Evolutionary conservation across 1,140 invertebrate genomes (phyloP).

Genomic region (Mycetomoellerius zeteki): DNA sequence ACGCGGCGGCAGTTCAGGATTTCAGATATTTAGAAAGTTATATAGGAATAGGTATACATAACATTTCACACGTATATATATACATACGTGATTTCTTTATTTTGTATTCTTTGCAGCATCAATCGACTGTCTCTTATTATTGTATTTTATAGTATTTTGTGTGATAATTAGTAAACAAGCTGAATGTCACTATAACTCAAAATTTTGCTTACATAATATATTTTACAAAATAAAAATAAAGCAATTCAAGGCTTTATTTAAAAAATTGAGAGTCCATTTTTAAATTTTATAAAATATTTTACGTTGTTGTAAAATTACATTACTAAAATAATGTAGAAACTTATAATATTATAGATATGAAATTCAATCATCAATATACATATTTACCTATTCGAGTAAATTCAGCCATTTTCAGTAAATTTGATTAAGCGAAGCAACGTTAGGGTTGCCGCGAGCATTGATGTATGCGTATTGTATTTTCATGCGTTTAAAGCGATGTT

Average conservation of each 20-base stretch:
- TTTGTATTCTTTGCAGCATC: not conserved
- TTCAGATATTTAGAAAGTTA: not conserved
- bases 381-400: not conserved
- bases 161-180: not conserved
- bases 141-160: not conserved
- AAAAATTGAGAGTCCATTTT: too few species aligned
- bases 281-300: too few species aligned
- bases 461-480: not conserved
- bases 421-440: not conserved
- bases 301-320: not conserved
- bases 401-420: not conserved
- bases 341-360: not conserved
- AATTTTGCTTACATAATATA: not conserved
- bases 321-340: not conserved
- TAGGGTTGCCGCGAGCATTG: not conserved
- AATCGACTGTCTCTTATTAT: not conserved
- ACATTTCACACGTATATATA: slow-evolving; percentile 21
- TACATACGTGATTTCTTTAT: not conserved
- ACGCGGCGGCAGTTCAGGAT: slow-evolving; percentile 5
- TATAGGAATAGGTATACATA: not conserved
- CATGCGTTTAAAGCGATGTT: slow-evolving; percentile 12
- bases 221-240: too few species aligned
- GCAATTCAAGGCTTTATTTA: too few species aligned
- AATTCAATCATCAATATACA: not conserved
- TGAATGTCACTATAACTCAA: not conserved